Evolutionary conservation across 2,113 vertebrate species (phyloP), one percentile per base, ranked within the genome.

Genomic region (Laticauda colubrina): DNA sequence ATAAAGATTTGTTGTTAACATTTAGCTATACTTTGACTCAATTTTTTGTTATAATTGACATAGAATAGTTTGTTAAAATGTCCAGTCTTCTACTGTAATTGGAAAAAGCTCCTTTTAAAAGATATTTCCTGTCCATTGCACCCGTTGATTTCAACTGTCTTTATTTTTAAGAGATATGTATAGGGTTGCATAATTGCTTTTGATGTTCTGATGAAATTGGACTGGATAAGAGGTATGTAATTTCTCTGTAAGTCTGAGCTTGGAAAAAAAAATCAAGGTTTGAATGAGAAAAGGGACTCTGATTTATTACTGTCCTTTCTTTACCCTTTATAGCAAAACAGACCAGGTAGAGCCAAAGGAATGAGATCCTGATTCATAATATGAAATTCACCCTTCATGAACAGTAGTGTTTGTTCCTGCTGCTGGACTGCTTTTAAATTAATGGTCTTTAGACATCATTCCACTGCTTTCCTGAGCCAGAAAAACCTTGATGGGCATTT

Each of bases 341-440:
- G 87, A 92, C 4, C 93, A 5, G 54, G 18, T 15, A 26, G 11
- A 92, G 88, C 21, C 14, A 92, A 69, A 24, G 69, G 92, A 94
- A 61, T 81, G 34, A 81, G 34, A 81, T 8, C 48, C 55, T 90
- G 93, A 61, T 59, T 57, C 93, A 8, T 23, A 61, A 91, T 57
- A 56, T n/a, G 61, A 81, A 87, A 5, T 21, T 93, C 69, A 94
- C 24, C 34, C 5, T 85, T 93, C 56, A 87, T 93, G 54, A 91
- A 93, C 87, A 91, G 94, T 95, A 94, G 96, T 94, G 96, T 94
- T 96, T 96, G 94, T 94, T 94, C 94, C 95, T 96, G 91, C 94
- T 95, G 95, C 94, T 95, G 94, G 95, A 94, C 90, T 94, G 93
- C 94, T 95, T 96, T 92, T 96, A 95, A 97, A 95, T 95, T 95